A percentile compares a stretch with the other conserved stretches of the same genome.
Conservation (phyloP, 2,113 vertebrate species). For the Spizaetus ornatus region DNA sequence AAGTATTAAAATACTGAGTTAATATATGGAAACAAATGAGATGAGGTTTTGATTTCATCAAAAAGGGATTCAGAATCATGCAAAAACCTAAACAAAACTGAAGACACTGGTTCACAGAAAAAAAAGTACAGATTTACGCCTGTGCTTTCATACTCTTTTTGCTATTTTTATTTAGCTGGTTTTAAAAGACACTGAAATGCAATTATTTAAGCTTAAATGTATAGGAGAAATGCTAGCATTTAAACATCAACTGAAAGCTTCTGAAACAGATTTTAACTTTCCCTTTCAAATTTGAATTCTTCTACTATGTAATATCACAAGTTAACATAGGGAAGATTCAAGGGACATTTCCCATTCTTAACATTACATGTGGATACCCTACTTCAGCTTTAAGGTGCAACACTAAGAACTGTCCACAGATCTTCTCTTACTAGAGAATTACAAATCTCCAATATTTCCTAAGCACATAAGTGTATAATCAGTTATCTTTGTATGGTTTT, state of each 20-base stretch:
- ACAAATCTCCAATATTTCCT: rapidly evolving
- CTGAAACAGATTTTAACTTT: background rate
- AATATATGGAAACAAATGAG: background rate
- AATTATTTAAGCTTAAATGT: background rate
- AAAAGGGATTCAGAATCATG: background rate
- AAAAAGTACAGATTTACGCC: background rate
- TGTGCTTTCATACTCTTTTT: background rate
- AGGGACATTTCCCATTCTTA: background rate
- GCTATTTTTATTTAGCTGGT: background rate
- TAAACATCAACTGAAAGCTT: background rate
- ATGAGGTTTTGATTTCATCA: background rate
- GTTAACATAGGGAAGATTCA: rapidly evolving
- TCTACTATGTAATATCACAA: rapidly evolving
- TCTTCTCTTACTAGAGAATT: background rate
- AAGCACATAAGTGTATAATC: rapidly evolving
- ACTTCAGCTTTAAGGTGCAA: background rate
- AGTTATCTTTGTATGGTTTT: background rate
- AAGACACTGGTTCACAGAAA: background rate
- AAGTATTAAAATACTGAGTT: background rate
- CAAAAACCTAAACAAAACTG: background rate
- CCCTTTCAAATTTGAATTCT: background rate
- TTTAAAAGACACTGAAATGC: background rate
- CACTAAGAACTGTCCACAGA: background rate
- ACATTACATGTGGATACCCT: rapidly evolving
- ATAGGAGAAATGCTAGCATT: background rate